Evolutionary conservation across 2,113 vertebrate species (phyloP).

Genomic region (Clarias gariepinus): DNA sequence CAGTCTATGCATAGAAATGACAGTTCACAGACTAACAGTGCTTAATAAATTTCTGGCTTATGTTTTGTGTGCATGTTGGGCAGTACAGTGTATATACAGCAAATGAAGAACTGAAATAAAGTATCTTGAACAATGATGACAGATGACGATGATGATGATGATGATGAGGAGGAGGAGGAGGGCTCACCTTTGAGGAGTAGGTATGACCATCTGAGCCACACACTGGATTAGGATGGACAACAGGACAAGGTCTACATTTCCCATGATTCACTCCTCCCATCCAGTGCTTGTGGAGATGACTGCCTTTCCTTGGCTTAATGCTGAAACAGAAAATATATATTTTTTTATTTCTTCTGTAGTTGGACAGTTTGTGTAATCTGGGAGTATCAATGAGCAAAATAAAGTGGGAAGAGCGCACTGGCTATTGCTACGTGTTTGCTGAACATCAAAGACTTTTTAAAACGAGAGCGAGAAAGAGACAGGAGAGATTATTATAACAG

Average conservation of each 20-base stretch:
- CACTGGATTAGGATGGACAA: conserved; percentile 62
- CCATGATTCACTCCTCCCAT: conserved; percentile 71
- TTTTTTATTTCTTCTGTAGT: background rate
- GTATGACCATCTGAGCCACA: conserved; percentile 88
- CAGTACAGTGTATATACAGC: background rate
- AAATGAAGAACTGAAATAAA: background rate
- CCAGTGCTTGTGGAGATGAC: conserved; percentile 77
- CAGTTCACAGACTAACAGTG: conserved; percentile 12
- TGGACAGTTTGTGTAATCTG: background rate
- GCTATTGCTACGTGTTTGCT: conserved; percentile 18
- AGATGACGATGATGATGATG: background rate
- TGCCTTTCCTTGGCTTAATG: conserved; percentile 76
- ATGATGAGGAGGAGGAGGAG: background rate
- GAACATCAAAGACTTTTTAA: conserved; percentile 28
- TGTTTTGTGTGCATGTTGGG: too few species aligned
- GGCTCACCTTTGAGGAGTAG: conserved; percentile 78
- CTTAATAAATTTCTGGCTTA: background rate
- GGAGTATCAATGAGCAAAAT: background rate
- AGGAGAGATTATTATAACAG: conserved; percentile 27
- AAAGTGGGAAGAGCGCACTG: background rate
- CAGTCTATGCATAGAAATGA: background rate
- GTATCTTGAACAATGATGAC: too few species aligned
- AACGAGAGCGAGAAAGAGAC: background rate
- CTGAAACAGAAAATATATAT: conserved; percentile 37
- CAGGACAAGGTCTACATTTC: conserved; percentile 84